phyloP scores from a whole-genome alignment of 2,113 vertebrate species.

The Apodemus speciosus region DNA sequence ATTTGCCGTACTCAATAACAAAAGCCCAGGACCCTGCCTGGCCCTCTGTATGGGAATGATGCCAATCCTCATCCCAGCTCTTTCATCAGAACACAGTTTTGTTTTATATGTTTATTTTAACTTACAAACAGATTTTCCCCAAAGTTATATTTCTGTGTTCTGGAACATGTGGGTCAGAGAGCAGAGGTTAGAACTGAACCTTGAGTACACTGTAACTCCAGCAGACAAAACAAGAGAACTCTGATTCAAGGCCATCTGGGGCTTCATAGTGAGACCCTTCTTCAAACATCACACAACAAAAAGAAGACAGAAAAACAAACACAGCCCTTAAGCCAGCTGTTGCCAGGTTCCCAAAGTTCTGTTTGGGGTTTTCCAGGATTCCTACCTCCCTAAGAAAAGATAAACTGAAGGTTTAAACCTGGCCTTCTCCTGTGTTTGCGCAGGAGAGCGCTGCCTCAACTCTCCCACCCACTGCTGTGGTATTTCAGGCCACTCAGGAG shows the following conservation, averaged over 20 bases:
- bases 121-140: not conserved
- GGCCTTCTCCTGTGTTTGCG: not conserved
- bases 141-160: not conserved
- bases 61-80: not conserved
- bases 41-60: not conserved
- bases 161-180: not conserved
- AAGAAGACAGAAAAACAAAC: not conserved
- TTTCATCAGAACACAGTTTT: not conserved
- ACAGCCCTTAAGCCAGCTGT: not conserved
- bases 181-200: not conserved
- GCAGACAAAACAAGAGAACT: not conserved
- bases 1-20: not conserved
- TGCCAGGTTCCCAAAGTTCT: not conserved
- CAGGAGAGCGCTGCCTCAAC: constrained; percentile 7
- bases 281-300: not conserved
- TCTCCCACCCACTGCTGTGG: constrained; percentile 67
- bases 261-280: not conserved
- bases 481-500: constrained; percentile 61
- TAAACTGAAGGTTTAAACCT: not conserved
- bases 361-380: not conserved
- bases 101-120: not conserved
- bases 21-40: not conserved
- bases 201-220: not conserved
- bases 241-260: not conserved
- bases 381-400: not conserved